Evolutionary conservation across 2,113 vertebrate genomes (phyloP).

Genomic region (Daphoenositta chrysoptera): DNA sequence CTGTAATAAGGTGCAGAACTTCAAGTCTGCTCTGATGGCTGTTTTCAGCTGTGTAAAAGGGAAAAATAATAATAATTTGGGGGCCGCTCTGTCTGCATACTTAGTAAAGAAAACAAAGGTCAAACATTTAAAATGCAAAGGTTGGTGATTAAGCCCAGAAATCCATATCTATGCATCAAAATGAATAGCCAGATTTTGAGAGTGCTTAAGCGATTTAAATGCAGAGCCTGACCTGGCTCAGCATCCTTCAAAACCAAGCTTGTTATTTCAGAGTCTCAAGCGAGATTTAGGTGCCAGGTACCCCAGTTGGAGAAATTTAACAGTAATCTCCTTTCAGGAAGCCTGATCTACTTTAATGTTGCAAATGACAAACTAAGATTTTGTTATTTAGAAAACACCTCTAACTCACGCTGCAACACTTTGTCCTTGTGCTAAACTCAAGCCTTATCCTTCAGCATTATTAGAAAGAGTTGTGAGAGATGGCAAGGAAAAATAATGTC

Average conservation of each 20-base stretch:
- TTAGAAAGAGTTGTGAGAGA: neutral
- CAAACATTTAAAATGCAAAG: conserved; percentile 39
- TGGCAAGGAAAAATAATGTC: neutral
- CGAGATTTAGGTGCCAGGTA: conserved; percentile 50
- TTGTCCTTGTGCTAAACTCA: neutral
- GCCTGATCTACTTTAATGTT: neutral
- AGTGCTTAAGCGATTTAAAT: conserved; percentile 35
- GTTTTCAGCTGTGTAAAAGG: neutral
- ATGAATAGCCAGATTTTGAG: conserved; percentile 23
- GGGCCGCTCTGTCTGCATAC: neutral
- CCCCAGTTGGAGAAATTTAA: conserved; percentile 1
- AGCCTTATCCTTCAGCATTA: neutral
- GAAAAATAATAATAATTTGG: neutral
- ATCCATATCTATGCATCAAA: conserved; percentile 51
- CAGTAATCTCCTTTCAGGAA: conserved; percentile 32
- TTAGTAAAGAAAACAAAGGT: conserved; percentile 39
- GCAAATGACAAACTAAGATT: fast-evolving
- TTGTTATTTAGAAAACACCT: neutral
- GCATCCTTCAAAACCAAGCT: conserved; percentile 37
- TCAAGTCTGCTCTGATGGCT: neutral
- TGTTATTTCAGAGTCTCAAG: conserved; percentile 41
- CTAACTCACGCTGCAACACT: neutral
- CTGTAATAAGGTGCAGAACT: neutral
- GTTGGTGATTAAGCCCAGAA: conserved; percentile 22
- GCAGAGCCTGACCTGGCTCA: conserved; percentile 38